Percentiles rank a stretch among this genome's conserved stretches.
Conservation (phyloP, 2,888 invertebrate genomes). For the Microchrysa polita region DNA sequence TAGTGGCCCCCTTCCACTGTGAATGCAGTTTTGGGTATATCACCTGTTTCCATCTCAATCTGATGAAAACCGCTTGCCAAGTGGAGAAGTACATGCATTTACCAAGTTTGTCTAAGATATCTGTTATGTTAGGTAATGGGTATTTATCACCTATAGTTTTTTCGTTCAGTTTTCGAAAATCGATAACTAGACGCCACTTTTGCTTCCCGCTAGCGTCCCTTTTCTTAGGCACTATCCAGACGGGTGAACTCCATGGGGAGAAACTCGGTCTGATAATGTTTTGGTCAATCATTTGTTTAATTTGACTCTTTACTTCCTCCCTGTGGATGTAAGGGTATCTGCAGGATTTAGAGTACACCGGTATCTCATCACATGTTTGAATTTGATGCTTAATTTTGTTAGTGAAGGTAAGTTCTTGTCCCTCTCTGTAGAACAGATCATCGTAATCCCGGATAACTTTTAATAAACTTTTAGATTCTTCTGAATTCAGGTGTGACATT, state of each 20-base stretch:
- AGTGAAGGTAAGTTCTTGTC: not conserved
- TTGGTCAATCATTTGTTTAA: not conserved
- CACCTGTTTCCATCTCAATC: no score
- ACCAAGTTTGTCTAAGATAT: not conserved
- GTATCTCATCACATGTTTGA: not conserved
- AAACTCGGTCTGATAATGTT: not conserved
- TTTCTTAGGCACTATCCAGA: not conserved
- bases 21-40: no score
- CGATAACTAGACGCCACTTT: not conserved
- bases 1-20: no score
- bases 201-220: not conserved
- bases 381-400: not conserved
- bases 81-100: not conserved
- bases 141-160: not conserved
- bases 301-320: no score
- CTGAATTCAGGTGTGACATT: not conserved
- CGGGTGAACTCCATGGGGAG: not conserved
- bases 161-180: not conserved
- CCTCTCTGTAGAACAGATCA: not conserved
- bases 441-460: no score
- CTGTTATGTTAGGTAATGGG: not conserved
- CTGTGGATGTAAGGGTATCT: no score
- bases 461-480: no score
- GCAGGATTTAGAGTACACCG: no score
- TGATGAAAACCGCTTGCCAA: no score